Conservation (phyloP, 2,113 vertebrate genomes). For the Thalassarche chlororhynchos region DNA sequence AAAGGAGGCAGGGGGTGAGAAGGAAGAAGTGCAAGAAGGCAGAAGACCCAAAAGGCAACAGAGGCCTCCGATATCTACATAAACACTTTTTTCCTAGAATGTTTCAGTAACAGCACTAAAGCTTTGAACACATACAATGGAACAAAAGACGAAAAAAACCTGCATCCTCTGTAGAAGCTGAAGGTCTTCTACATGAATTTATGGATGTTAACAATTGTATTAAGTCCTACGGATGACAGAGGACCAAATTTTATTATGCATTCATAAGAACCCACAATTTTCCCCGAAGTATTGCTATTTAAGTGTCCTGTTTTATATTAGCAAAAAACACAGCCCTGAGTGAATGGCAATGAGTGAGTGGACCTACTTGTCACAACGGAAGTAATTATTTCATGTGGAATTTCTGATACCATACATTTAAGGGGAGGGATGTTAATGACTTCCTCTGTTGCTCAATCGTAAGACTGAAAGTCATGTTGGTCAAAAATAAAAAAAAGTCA, state of each 20-base stretch:
- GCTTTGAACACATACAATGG: background rate
- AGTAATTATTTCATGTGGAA: background rate
- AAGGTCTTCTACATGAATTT: background rate
- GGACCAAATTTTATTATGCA: background rate
- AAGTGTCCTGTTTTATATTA: background rate
- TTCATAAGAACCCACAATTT: background rate
- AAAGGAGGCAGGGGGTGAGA: background rate
- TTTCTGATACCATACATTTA: background rate
- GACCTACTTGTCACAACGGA: background rate
- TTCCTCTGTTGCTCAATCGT: conserved; percentile 27
- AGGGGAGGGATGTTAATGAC: background rate
- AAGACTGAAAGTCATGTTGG: background rate
- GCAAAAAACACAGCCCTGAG: background rate
- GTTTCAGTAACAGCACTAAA: background rate
- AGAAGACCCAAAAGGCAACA: background rate
- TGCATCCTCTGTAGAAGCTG: background rate
- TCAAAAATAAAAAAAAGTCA: background rate
- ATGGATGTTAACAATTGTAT: background rate
- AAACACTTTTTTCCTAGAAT: background rate
- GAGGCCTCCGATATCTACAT: background rate
- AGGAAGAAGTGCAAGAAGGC: background rate
- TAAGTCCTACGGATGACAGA: background rate
- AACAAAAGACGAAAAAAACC: background rate
- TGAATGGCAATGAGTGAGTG: background rate
- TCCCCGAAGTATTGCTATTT: background rate